Evolutionary conservation across 2,888 invertebrate species (phyloP).

Genomic region (Dexiosoma caninum): DNA sequence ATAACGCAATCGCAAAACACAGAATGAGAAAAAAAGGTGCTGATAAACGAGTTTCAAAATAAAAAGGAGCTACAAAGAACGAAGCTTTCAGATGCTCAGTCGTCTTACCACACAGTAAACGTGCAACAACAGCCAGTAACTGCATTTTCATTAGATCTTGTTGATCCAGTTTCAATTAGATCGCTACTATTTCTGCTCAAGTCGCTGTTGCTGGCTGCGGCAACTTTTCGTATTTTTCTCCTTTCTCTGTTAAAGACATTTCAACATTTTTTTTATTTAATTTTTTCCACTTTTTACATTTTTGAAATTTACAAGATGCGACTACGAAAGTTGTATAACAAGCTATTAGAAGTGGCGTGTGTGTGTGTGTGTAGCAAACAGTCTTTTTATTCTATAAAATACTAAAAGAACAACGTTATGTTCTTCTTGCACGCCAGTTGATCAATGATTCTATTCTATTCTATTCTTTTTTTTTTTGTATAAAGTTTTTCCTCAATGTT

Average conservation of each 20-base stretch:
- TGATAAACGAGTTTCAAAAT: constrained; percentile 45
- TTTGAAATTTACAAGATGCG: constrained; percentile 41
- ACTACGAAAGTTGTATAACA: constrained; percentile 61
- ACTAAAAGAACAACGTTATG: neutral
- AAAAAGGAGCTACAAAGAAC: neutral
- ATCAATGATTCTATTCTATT: constrained; percentile 39
- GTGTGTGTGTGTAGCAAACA: neutral
- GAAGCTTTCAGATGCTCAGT: neutral
- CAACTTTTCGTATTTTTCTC: neutral
- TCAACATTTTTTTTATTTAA: constrained; percentile 21
- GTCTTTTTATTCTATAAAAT: neutral
- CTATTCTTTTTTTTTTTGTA: neutral
- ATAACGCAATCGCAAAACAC: constrained; percentile 54
- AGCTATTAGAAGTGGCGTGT: constrained; percentile 45
- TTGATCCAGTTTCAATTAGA: constrained; percentile 60
- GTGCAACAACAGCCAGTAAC: constrained; percentile 39
- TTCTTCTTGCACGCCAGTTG: constrained; percentile 41
- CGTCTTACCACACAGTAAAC: constrained; percentile 25
- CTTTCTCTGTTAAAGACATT: constrained; percentile 41
- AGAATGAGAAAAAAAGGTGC: constrained; percentile 34
- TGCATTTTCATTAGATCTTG: constrained; percentile 56
- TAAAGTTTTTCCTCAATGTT: neutral
- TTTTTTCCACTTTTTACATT: constrained; percentile 16
- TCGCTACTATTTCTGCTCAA: constrained; percentile 19
- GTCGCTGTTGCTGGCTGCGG: neutral